Percentiles rank a stretch among this genome's conserved stretches.
Evolutionary conservation across 1,140 invertebrate genomes (phyloP).

Genomic region (Piezodorus guildinii): DNA sequence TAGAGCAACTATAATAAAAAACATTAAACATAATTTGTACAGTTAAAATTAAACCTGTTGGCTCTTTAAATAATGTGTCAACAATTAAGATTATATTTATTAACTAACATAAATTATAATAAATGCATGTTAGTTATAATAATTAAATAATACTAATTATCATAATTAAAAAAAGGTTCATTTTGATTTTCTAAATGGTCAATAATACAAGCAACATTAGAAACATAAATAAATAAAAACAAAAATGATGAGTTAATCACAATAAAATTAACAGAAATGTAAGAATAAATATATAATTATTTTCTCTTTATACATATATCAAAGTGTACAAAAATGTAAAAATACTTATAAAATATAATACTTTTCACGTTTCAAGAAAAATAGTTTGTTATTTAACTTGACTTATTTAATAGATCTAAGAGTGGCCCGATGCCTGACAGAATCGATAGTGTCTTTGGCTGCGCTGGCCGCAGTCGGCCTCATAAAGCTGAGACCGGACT

Average conservation of each 20-base stretch:
- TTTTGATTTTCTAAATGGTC: conserved; percentile 10
- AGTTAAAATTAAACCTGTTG: conserved; percentile 8
- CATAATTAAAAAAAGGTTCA: conserved; percentile 9
- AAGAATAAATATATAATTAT: conserved; percentile 16
- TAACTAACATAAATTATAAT: no score
- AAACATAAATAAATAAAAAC: conserved; percentile 8
- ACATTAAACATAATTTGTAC: conserved; percentile 16
- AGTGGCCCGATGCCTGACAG: conserved; percentile 24
- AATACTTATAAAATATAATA: conserved; percentile 9
- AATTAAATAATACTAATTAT: neutral
- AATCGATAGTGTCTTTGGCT: conserved; percentile 40
- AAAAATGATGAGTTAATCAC: conserved; percentile 1
- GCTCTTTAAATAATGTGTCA: no score
- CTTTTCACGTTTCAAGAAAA: neutral
- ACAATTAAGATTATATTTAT: no score
- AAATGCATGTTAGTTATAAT: conserved; percentile 8
- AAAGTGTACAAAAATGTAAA: conserved; percentile 18
- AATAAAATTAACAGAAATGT: neutral
- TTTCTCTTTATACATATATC: conserved; percentile 6
- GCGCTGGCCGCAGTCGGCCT: conserved; percentile 47
- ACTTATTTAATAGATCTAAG: conserved; percentile 26
- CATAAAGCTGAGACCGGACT: conserved; percentile 44
- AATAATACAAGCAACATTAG: conserved; percentile 7
- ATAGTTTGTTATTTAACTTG: neutral
- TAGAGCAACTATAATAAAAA: conserved; percentile 5